These are phyloP conservation scores for Brachirus orientalis DNA, from an alignment of 2,113 vertebrate species.

Conservation along the genomic window DNA sequence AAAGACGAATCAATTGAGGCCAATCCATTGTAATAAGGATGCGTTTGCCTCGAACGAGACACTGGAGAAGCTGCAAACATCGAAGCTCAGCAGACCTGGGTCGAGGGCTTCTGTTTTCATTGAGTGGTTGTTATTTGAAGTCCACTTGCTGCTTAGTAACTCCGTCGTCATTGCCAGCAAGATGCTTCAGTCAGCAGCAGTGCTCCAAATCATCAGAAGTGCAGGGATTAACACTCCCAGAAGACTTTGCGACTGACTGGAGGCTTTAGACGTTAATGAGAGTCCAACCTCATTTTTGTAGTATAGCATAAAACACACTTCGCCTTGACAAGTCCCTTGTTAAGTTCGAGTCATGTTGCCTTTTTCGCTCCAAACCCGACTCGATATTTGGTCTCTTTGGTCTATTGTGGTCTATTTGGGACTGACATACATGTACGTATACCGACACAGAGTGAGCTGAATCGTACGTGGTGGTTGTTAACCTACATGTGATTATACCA, in stretches of 20 bases:
- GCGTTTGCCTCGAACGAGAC: conserved; percentile 48
- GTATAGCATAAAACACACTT: conserved; percentile 9
- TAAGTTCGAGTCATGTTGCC: too few species aligned
- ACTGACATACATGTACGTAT: too few species aligned
- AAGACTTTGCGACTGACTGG: conserved; percentile 35
- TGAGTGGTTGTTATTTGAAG: conserved; percentile 64
- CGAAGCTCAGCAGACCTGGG: conserved; percentile 26
- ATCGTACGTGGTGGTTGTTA: too few species aligned
- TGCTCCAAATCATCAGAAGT: conserved; percentile 1
- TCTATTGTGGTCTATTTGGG: too few species aligned
- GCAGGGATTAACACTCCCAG: conserved; percentile 44
- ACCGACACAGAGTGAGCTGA: too few species aligned
- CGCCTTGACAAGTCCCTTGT: not conserved
- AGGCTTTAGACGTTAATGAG: conserved; percentile 33
- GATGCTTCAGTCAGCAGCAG: conserved; percentile 61
- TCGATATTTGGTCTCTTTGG: too few species aligned
- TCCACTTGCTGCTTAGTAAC: conserved; percentile 28
- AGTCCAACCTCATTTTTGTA: conserved; percentile 42
- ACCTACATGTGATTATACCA: too few species aligned
- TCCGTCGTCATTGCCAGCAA: conserved; percentile 23
- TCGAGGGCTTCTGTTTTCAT: conserved; percentile 59
- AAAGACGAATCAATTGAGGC: conserved; percentile 70
- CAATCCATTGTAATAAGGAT: conserved; percentile 70
- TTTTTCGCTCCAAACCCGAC: too few species aligned
- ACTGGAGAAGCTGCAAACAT: conserved; percentile 34